These are phyloP conservation scores for Chanos chanos DNA, from an alignment of 2,797 vertebrate species.

Conservation along the genomic window DNA sequence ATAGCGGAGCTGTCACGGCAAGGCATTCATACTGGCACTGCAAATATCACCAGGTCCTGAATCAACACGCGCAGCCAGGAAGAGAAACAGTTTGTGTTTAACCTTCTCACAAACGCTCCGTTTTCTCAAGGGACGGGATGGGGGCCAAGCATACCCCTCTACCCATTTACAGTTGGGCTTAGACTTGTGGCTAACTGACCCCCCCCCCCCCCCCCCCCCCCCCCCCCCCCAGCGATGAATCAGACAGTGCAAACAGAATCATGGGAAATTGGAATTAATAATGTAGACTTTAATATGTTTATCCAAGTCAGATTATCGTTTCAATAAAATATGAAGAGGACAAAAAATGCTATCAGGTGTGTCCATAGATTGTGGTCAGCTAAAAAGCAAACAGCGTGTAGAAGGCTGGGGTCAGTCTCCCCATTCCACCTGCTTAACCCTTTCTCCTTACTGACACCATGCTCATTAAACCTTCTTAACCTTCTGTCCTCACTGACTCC, in stretches of 20 bases:
- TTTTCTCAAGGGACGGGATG: slow-evolving; percentile 32
- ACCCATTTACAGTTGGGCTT: slow-evolving; percentile 23
- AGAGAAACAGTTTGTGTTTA: slow-evolving; percentile 51
- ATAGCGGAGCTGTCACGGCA: slow-evolving; percentile 43
- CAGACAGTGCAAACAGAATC: slow-evolving; percentile 55
- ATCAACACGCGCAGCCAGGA: slow-evolving; percentile 47
- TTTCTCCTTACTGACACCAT: not conserved
- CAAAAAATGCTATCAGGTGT: slow-evolving; percentile 35
- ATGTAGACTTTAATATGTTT: slow-evolving; percentile 68
- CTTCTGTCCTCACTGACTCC: no score
- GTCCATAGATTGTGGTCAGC: slow-evolving; percentile 20
- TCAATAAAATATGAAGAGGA: slow-evolving; percentile 65
- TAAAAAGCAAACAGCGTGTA: slow-evolving; percentile 43
- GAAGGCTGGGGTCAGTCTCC: slow-evolving; percentile 24
- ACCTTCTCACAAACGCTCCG: slow-evolving; percentile 37
- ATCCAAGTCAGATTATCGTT: slow-evolving; percentile 60
- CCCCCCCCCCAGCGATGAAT: no score
- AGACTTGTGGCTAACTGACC: slow-evolving; percentile 48
- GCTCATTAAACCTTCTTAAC: no score
- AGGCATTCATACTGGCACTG: slow-evolving; percentile 42
- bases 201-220: no score
- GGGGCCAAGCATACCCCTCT: slow-evolving; percentile 21
- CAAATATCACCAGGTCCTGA: slow-evolving; percentile 52
- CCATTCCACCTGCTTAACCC: slow-evolving; percentile 36
- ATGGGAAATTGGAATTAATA: slow-evolving; percentile 68